Conservation (phyloP, 1,140 invertebrate genomes). For the Hermetia illucens region DNA sequence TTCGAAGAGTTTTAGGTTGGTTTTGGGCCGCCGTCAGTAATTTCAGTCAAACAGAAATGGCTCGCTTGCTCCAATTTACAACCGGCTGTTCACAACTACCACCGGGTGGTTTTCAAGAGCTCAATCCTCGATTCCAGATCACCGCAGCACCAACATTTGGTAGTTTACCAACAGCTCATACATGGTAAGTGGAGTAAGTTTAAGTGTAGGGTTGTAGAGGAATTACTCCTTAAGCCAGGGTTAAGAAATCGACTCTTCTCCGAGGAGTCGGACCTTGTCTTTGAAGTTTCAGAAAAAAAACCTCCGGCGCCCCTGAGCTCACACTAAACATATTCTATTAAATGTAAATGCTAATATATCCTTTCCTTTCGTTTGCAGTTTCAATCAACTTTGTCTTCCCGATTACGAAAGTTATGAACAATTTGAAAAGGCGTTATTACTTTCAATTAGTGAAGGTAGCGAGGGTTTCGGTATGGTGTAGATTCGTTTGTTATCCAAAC, state of each 20-base stretch:
- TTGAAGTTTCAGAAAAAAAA: too few relatives aligned
- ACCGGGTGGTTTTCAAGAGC: slow-evolving; percentile 74
- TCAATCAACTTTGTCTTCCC: slow-evolving; percentile 90
- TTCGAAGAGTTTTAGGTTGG: slow-evolving; percentile 75
- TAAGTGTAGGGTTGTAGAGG: too few relatives aligned
- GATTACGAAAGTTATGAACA: slow-evolving; percentile 90
- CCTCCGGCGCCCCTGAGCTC: too few relatives aligned
- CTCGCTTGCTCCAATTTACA: slow-evolving; percentile 84
- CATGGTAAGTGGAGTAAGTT: slow-evolving; percentile 64
- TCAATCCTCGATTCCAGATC: slow-evolving; percentile 83
- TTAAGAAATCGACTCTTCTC: too few relatives aligned
- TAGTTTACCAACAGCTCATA: slow-evolving; percentile 83
- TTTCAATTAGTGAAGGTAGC: slow-evolving; percentile 88
- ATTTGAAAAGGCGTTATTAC: slow-evolving; percentile 75
- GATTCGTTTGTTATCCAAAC: slow-evolving; percentile 12
- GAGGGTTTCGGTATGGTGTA: slow-evolving; percentile 91
- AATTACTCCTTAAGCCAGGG: too few relatives aligned
- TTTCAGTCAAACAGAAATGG: slow-evolving; percentile 88
- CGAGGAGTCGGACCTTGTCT: too few relatives aligned
- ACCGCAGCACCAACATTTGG: slow-evolving; percentile 78
- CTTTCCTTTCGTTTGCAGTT: slow-evolving; percentile 44
- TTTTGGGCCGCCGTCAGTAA: slow-evolving; percentile 88
- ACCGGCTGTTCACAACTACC: slow-evolving; percentile 85
- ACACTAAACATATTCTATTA: too few relatives aligned
- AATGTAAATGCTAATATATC: too few relatives aligned